Percentiles rank a stretch among this genome's conserved stretches.
phyloP scores from a whole-genome alignment of 2,888 invertebrate genomes.

The Sycophila texana region DNA sequence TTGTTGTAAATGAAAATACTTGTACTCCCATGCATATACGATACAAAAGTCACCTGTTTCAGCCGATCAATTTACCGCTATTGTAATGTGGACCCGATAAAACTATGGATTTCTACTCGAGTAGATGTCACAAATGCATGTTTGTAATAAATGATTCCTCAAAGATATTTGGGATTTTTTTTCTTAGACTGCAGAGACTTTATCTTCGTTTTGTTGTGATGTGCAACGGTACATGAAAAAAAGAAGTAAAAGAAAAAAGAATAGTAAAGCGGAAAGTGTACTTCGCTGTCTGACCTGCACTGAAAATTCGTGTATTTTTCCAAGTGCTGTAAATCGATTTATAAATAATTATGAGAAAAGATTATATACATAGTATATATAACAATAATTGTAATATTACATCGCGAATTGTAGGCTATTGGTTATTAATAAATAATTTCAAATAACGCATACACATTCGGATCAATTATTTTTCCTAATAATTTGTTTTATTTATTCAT shows the following conservation, averaged over 20 bases:
- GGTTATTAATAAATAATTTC: conserved; percentile 68
- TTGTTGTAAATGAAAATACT: too few relatives aligned
- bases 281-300: conserved; percentile 66
- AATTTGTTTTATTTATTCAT: background rate
- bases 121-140: background rate
- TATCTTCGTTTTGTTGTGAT: background rate
- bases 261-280: conserved; percentile 55
- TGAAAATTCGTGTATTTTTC: conserved; percentile 71
- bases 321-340: conserved; percentile 70
- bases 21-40: background rate
- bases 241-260: background rate
- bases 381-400: conserved; percentile 65
- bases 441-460: conserved; percentile 62
- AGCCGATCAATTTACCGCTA: background rate
- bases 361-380: conserved; percentile 54
- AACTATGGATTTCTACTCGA: background rate
- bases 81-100: background rate
- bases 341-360: conserved; percentile 67
- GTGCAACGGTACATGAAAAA: background rate
- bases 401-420: conserved; percentile 63
- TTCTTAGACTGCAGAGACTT: background rate
- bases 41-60: background rate
- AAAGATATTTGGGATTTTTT: conserved; percentile 2
- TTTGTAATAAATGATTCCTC: conserved; percentile 20
- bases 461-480: background rate